Conservation (phyloP, 2,888 invertebrate genomes). For the Antheraea yamamai region DNA sequence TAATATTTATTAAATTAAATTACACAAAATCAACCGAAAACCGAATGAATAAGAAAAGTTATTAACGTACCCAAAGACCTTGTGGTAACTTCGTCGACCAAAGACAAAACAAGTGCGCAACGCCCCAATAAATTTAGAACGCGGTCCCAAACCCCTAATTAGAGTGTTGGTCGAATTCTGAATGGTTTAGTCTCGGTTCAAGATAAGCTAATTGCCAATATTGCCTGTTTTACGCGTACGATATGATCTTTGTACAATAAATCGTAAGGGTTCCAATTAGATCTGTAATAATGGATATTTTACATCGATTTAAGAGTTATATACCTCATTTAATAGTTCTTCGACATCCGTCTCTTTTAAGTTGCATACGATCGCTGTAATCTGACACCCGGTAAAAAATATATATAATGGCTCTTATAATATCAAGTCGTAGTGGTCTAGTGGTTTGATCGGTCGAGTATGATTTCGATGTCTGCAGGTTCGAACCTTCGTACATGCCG, state of each 20-base stretch:
- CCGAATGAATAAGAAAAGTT: background rate
- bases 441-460: too few relatives aligned
- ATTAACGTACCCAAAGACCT: background rate
- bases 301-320: background rate
- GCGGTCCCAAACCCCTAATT: conserved; percentile 47
- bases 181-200: conserved; percentile 35
- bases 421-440: too few relatives aligned
- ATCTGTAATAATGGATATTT: background rate
- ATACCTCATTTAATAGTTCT: background rate
- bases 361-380: too few relatives aligned
- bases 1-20: background rate
- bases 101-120: conserved; percentile 31
- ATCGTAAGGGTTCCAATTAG: background rate
- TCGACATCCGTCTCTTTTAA: background rate
- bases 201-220: conserved; percentile 51
- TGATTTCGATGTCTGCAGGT: too few relatives aligned
- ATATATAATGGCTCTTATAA: too few relatives aligned
- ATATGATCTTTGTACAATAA: conserved; percentile 30
- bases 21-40: background rate
- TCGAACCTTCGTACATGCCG: too few relatives aligned
- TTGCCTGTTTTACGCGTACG: conserved; percentile 32
- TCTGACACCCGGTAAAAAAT: too few relatives aligned
- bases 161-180: conserved; percentile 41
- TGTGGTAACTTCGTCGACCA: conserved; percentile 19
- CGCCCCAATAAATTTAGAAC: conserved; percentile 49